Conservation (phyloP, 1,140 invertebrate species). For the Nomia melanderi region DNA sequence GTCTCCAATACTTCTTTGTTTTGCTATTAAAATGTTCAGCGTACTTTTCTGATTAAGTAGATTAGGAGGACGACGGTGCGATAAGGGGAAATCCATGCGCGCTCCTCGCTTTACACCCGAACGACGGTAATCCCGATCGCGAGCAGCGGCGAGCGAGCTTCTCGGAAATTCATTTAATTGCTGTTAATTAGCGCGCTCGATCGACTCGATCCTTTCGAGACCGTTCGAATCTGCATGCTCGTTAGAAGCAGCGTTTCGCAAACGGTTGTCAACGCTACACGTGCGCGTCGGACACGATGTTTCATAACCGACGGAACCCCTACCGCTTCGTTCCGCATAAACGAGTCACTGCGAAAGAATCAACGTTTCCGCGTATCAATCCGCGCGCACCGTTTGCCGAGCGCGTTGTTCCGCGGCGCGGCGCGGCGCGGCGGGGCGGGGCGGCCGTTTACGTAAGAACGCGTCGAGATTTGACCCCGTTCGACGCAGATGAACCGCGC, state of each 20-base stretch:
- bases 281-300: too few relatives aligned
- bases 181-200: constrained; percentile 24
- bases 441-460: constrained; percentile 24
- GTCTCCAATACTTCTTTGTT: too few relatives aligned
- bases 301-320: not conserved
- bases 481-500: constrained; percentile 33
- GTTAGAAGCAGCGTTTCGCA: not conserved
- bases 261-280: not conserved
- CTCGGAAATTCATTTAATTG: constrained; percentile 27
- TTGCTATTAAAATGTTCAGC: too few relatives aligned
- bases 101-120: not conserved
- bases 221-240: constrained; percentile 12
- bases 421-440: not conserved
- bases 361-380: constrained; percentile 25
- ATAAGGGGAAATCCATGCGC: too few relatives aligned
- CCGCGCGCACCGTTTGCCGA: not conserved
- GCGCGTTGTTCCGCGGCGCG: too few relatives aligned
- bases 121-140: constrained; percentile 8
- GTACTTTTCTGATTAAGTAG: too few relatives aligned
- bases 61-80: too few relatives aligned
- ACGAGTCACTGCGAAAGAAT: not conserved
- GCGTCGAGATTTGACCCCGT: constrained; percentile 30
- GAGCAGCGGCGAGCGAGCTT: not conserved
- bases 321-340: not conserved
- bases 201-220: constrained; percentile 4